These are phyloP conservation scores for Stegodyphus dumicola DNA, from an alignment of 1,140 invertebrate species.

Conservation along the genomic window DNA sequence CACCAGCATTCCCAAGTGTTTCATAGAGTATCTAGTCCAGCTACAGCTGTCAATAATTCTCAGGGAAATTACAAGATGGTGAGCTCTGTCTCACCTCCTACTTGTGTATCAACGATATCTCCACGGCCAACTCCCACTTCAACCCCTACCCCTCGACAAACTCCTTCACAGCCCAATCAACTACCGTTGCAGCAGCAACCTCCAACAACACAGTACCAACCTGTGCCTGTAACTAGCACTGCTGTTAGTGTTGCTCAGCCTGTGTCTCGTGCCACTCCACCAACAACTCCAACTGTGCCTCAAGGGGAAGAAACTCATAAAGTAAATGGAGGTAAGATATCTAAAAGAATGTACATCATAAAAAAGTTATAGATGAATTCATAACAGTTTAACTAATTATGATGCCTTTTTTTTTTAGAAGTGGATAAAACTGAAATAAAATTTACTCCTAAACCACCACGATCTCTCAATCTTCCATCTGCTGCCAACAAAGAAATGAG, in stretches of 20 bases:
- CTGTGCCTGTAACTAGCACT: neutral
- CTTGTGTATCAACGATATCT: slow-evolving; percentile 5
- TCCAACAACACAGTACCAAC: slow-evolving; percentile 2
- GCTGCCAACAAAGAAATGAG: slow-evolving; percentile 46
- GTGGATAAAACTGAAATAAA: slow-evolving; percentile 46
- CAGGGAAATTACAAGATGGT: slow-evolving; percentile 27
- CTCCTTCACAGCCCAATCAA: neutral
- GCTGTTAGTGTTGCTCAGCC: neutral
- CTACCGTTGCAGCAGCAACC: slow-evolving; percentile 3
- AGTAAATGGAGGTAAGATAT: slow-evolving; percentile 35
- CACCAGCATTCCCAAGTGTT: slow-evolving; percentile 41
- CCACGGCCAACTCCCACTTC: slow-evolving; percentile 43
- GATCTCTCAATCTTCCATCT: slow-evolving; percentile 39
- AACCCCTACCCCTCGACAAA: slow-evolving; percentile 29
- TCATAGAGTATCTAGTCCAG: slow-evolving; percentile 47
- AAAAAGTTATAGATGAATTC: neutral
- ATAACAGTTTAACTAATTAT: neutral
- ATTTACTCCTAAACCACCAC: slow-evolving; percentile 54
- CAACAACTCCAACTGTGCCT: slow-evolving; percentile 16
- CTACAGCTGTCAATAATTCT: slow-evolving; percentile 34
- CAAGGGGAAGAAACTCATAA: slow-evolving; percentile 47
- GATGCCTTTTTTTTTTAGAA: slow-evolving; percentile 17
- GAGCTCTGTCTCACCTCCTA: slow-evolving; percentile 16
- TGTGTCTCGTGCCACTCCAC: slow-evolving; percentile 7
- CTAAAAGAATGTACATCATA: neutral